These are phyloP conservation scores for Megaceryle maxima DNA, from an alignment of 2,113 vertebrate genomes.

Conservation along the genomic window DNA sequence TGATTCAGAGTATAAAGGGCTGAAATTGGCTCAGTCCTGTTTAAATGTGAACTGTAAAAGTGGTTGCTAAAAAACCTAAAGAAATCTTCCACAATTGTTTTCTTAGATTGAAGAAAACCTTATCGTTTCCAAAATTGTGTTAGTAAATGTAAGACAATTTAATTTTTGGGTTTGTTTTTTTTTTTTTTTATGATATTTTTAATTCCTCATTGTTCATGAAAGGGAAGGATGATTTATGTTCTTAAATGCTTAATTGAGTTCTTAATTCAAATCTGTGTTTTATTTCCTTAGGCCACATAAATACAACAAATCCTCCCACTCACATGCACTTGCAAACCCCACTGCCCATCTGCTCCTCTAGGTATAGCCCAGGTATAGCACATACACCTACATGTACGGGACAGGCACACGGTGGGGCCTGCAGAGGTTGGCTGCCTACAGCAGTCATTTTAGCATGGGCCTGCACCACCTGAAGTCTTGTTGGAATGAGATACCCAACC, in stretches of 20 bases:
- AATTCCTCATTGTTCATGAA: background rate
- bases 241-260: background rate
- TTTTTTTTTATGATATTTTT: background rate
- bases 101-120: background rate
- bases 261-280: background rate
- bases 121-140: background rate
- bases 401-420: background rate
- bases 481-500: background rate
- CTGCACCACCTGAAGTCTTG: accelerated
- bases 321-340: background rate
- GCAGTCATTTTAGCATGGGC: accelerated
- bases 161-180: no score
- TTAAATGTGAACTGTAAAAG: conserved; percentile 52
- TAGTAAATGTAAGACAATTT: background rate
- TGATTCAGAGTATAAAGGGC: background rate
- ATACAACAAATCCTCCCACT: background rate
- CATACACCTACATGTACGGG: background rate
- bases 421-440: background rate
- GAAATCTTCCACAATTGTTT: background rate
- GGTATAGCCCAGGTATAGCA: background rate
- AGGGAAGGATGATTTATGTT: background rate
- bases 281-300: background rate
- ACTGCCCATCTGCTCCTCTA: background rate
- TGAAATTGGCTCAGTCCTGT: background rate
- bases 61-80: conserved; percentile 15